Conservation (phyloP, 92 coral and sea anemone species). For the Porites evermanni region DNA sequence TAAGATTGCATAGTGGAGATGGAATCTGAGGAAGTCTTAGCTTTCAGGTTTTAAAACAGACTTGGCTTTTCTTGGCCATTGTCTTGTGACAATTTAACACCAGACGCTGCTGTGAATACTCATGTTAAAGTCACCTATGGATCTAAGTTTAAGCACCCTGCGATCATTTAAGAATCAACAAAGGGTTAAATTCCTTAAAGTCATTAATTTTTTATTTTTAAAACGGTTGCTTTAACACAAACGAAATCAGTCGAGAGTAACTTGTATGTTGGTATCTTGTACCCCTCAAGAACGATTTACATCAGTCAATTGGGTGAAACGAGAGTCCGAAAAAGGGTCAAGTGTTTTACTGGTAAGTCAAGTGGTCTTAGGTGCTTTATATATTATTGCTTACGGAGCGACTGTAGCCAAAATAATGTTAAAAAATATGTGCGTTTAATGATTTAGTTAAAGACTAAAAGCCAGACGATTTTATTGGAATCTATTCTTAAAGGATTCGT, state of each 20-base stretch:
- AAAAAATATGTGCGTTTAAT: too few relatives aligned
- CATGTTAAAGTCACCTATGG: background rate
- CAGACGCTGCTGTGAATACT: background rate
- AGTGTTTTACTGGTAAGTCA: too few relatives aligned
- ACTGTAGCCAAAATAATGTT: too few relatives aligned
- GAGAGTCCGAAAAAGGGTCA: too few relatives aligned
- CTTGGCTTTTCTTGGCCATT: background rate
- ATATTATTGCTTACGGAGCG: too few relatives aligned
- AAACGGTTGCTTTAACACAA: slow-evolving; percentile 21
- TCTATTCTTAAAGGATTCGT: too few relatives aligned
- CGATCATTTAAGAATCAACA: background rate
- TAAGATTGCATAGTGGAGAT: background rate
- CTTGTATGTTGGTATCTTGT: background rate
- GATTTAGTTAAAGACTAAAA: too few relatives aligned
- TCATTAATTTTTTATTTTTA: slow-evolving; percentile 17
- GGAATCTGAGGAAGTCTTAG: background rate
- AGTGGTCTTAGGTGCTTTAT: too few relatives aligned
- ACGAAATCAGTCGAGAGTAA: background rate
- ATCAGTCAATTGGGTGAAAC: too few relatives aligned
- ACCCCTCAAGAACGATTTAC: too few relatives aligned
- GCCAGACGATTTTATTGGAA: too few relatives aligned
- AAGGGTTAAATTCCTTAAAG: background rate
- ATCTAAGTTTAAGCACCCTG: background rate
- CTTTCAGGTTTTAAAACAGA: background rate
- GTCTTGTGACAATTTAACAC: slow-evolving; percentile 11